Base-by-base conservation (phyloP, 2,113 vertebrate genomes). In the Gasterosteus aculeatus region DNA sequence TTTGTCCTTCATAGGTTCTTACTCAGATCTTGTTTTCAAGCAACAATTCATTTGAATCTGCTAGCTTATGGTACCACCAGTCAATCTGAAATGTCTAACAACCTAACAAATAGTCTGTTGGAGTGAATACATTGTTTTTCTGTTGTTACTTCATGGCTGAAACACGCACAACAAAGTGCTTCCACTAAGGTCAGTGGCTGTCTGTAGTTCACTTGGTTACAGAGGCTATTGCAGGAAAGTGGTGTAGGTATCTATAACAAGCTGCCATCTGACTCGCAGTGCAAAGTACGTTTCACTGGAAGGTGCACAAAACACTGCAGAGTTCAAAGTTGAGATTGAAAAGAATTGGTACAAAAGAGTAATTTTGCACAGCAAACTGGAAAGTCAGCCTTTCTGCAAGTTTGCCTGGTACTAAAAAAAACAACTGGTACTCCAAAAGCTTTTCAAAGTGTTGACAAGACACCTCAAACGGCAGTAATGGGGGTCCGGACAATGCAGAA, bases 271-370 rank as follows among this genome's bases (percentile, higher is more conserved):
- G 63, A 72, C 61, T 60, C 54, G 67, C 26, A 26, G 33, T 72
- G 69, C 62, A 67, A 79, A 54, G 46, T 57, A 67, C 60, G 54
- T 41, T 72, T 60, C 15, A 54, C 63, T 68, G 62, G 38, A 61
- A 62, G 63, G 38, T 31, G 14, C 57, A 35, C 42, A 41, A 10
- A 22, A 5, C 10, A 35, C 49, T 8, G 42, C 60, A 60, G 26
- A 58, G 67, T 26, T 54, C 16, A 77, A 63, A 72, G 56, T 63
- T 7, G 22, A 58, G 6, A 54, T 9, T 11, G 15, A 46, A 70
- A 56, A 8, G 2, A 42, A 57, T 51, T 0, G 1, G 12, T 19
- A 38, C 56, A 63, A 58, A 18, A 68, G 7, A 63, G 51, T 1
- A 4, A 22, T 58, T 66, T 62, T 57, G 47, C 39, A 22, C 38